phyloP scores from a whole-genome alignment of 2,113 vertebrate genomes.

The Limanda limanda region DNA sequence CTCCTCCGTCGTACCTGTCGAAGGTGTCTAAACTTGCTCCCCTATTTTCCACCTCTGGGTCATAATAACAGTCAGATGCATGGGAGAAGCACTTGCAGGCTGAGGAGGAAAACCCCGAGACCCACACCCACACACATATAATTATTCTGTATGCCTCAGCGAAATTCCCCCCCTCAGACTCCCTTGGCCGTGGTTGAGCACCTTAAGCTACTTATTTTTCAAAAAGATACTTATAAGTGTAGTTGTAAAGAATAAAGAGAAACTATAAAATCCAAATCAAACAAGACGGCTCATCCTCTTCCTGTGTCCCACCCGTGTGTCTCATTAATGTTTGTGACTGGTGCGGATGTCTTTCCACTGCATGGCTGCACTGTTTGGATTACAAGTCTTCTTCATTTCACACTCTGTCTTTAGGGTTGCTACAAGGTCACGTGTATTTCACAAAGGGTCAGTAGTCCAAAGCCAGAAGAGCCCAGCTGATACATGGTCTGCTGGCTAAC shows the following conservation, averaged over 20 bases:
- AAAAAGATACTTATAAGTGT: conserved; percentile 23
- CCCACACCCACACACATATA: conserved; percentile 39
- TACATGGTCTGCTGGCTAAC: conserved; percentile 31
- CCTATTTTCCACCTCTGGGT: conserved; percentile 85
- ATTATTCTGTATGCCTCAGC: conserved; percentile 38
- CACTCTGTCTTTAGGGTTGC: conserved; percentile 18
- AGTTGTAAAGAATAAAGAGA: conserved; percentile 47
- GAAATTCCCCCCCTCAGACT: conserved; percentile 41
- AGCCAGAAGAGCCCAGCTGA: conserved; percentile 62
- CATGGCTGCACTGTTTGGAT: conserved; percentile 43
- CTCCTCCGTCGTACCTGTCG: conserved; percentile 89
- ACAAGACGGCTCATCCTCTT: conserved; percentile 50
- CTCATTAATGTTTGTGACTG: conserved; percentile 56
- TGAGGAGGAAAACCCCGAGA: conserved; percentile 73
- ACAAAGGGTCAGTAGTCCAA: conserved; percentile 45
- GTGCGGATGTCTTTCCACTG: conserved; percentile 34
- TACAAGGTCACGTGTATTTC: conserved; percentile 47
- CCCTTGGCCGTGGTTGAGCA: conserved; percentile 31
- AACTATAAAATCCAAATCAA: conserved; percentile 58
- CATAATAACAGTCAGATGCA: conserved; percentile 91
- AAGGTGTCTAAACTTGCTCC: conserved; percentile 88
- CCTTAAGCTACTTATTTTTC: conserved; percentile 46
- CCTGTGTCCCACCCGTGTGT: conserved; percentile 42
- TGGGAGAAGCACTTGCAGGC: conserved; percentile 96
- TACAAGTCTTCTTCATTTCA: conserved; percentile 40